Percentiles rank a stretch among this genome's conserved stretches.
phyloP scores from a whole-genome alignment of 2,113 vertebrate species.

The Austrofundulus limnaeus region DNA sequence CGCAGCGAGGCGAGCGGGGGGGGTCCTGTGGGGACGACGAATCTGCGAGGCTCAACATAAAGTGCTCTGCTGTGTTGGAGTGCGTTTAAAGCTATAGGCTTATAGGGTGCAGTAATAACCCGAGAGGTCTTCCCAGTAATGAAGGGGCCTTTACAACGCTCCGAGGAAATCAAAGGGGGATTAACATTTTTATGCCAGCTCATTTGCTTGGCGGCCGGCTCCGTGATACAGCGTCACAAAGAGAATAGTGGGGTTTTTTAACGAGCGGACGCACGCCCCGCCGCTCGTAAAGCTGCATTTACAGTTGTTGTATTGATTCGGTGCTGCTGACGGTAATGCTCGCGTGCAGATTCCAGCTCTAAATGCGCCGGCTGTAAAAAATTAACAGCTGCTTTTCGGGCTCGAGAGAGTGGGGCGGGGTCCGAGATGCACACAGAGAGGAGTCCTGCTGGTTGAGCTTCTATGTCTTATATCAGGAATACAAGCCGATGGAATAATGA shows the following conservation, averaged over 20 bases:
- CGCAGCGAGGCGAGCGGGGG: background rate
- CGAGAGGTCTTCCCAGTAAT: slow-evolving; percentile 70
- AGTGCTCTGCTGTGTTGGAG: slow-evolving; percentile 13
- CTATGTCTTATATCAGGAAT: slow-evolving; percentile 26
- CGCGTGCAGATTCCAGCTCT: slow-evolving; percentile 42
- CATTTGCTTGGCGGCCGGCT: slow-evolving; percentile 73
- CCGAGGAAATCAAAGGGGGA: slow-evolving; percentile 83
- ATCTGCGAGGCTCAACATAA: slow-evolving; percentile 42
- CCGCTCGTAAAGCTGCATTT: slow-evolving; percentile 80
- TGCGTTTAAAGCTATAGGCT: slow-evolving; percentile 58
- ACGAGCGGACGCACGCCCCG: slow-evolving; percentile 77
- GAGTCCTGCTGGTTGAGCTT: background rate
- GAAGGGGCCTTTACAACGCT: slow-evolving; percentile 75
- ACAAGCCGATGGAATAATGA: slow-evolving; percentile 3
- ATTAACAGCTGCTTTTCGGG: slow-evolving; percentile 76
- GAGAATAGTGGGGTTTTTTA: slow-evolving; percentile 82
- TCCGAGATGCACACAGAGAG: slow-evolving; percentile 30
- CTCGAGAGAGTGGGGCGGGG: slow-evolving; percentile 22
- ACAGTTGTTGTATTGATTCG: slow-evolving; percentile 86
- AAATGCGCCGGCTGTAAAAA: slow-evolving; percentile 71
- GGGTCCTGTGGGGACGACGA: slow-evolving; percentile 25
- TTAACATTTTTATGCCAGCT: slow-evolving; percentile 78
- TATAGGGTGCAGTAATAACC: slow-evolving; percentile 45
- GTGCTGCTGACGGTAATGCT: slow-evolving; percentile 66
- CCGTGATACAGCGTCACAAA: slow-evolving; percentile 76